A percentile compares a stretch with the other conserved stretches of the same genome.
These are phyloP conservation scores for Macquaria ambigua DNA, from an alignment of 2,113 vertebrate genomes.

Conservation along the genomic window DNA sequence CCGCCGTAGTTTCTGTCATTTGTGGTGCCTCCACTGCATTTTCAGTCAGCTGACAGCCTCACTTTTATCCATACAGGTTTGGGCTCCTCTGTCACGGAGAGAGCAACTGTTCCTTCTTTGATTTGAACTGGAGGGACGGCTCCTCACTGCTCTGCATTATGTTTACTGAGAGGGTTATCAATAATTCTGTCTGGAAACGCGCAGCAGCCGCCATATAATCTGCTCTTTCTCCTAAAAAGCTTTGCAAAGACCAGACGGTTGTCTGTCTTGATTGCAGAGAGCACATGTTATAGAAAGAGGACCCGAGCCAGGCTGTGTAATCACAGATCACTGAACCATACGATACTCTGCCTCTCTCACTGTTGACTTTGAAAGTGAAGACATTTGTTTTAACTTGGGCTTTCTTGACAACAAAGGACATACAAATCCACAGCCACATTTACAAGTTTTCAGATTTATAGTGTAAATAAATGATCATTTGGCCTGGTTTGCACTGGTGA, in stretches of 20 bases:
- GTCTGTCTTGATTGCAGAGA: slow-evolving; percentile 40
- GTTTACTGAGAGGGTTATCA: slow-evolving; percentile 50
- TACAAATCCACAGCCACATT: slow-evolving; percentile 56
- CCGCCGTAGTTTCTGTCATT: neutral
- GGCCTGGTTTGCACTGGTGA: slow-evolving; percentile 24
- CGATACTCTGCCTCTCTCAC: slow-evolving; percentile 29
- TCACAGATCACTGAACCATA: slow-evolving; percentile 49
- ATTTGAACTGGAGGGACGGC: neutral
- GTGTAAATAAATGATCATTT: slow-evolving; percentile 55
- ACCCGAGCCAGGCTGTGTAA: slow-evolving; percentile 28
- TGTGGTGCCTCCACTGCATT: neutral
- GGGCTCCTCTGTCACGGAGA: slow-evolving; percentile 2
- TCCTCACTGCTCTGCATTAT: slow-evolving; percentile 7
- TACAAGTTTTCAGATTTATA: slow-evolving; percentile 67
- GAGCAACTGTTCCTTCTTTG: slow-evolving; percentile 4
- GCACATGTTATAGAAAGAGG: slow-evolving; percentile 37
- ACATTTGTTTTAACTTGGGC: slow-evolving; percentile 53
- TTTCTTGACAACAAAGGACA: slow-evolving; percentile 65
- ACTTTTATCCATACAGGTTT: slow-evolving; percentile 5
- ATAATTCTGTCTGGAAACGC: slow-evolving; percentile 43
- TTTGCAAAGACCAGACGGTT: slow-evolving; percentile 2
- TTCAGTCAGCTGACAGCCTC: neutral
- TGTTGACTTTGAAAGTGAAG: slow-evolving; percentile 61
- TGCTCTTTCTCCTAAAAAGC: slow-evolving; percentile 28
- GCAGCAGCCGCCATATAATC: slow-evolving; percentile 52